Evolutionary conservation across 1,140 invertebrate species (phyloP), one percentile per base, ranked within the genome.

Genomic region (Dolichoris vasculosae): DNA sequence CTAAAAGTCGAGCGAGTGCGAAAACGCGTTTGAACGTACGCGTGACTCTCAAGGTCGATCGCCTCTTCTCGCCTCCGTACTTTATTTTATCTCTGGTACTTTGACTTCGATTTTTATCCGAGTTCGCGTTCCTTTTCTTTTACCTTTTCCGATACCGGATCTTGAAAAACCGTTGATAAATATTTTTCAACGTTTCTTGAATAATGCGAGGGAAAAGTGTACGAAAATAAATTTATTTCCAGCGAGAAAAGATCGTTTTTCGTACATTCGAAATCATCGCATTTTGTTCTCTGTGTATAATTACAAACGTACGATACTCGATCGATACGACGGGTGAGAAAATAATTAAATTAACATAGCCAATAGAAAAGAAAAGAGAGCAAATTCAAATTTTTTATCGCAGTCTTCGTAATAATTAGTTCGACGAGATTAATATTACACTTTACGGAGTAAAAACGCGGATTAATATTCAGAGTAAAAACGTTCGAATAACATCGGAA

Each of bases 1-100:
- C n/a, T 67, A 63, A 86, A 88, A 86, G 69, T 87, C 73, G 59
- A 55, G 83, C 48, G 79, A 48, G 80, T 86, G 75, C 17, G 43
- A 26, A 48, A 43, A 59, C 35, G 11, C 26, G 3, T n/a, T n/a
- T 7, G 15, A 4, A 17, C 13, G 40, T 17, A 20, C 40, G 69
- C 23, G 23, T 40, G 11, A 30, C 48, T 23, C 40, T 86, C 83
- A 86, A 86, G 86, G 82, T 84, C 82, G 71, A 81, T 76, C 77
- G 48, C 38, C 43, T 76, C 30, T 30, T 32, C 9, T 43, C 15
- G 20, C 48, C 15, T 11, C 48, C 48, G 2, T 17, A 2, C 2
- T 17, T 11, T 13, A 11, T 51, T 51, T 51, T 51, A 15, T 17
- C 20, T 17, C 6, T 13, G 48, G 2, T 51, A n/a, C n/a, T n/a